Conservation (phyloP, 2,888 invertebrate genomes). For the Apodemia zela region DNA sequence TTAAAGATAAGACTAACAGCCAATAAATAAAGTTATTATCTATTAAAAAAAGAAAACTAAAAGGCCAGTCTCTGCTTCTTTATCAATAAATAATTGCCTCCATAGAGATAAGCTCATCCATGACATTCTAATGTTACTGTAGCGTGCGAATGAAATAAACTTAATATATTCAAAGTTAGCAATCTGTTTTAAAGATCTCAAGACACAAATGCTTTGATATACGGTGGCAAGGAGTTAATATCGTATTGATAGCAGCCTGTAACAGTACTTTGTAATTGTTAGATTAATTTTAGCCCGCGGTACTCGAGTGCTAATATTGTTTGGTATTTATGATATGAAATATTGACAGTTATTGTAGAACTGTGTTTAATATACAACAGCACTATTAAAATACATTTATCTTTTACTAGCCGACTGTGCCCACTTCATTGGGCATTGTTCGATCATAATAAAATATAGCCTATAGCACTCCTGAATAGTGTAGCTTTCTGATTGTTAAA, state of each 20-base stretch:
- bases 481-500: too few species aligned
- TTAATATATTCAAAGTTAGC: conserved; percentile 36
- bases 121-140: conserved; percentile 33
- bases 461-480: too few species aligned
- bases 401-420: too few species aligned
- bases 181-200: conserved; percentile 36
- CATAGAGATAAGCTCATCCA: conserved; percentile 33
- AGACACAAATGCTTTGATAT: conserved; percentile 40
- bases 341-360: conserved; percentile 1
- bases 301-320: neutral
- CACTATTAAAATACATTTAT: too few species aligned
- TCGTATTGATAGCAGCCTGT: conserved; percentile 41
- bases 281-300: conserved; percentile 22
- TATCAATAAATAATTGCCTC: conserved; percentile 36
- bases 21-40: conserved; percentile 5
- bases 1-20: neutral
- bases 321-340: neutral
- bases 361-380: neutral
- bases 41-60: conserved; percentile 14
- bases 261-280: conserved; percentile 36
- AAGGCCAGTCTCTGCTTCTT: conserved; percentile 19
- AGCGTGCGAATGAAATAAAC: conserved; percentile 33
- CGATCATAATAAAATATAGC: too few species aligned
- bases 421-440: too few species aligned
- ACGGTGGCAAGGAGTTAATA: conserved; percentile 53